Evolutionary conservation across 1,140 invertebrate species (phyloP), one percentile per base, ranked within the genome.

Genomic region (Heliconius himera): DNA sequence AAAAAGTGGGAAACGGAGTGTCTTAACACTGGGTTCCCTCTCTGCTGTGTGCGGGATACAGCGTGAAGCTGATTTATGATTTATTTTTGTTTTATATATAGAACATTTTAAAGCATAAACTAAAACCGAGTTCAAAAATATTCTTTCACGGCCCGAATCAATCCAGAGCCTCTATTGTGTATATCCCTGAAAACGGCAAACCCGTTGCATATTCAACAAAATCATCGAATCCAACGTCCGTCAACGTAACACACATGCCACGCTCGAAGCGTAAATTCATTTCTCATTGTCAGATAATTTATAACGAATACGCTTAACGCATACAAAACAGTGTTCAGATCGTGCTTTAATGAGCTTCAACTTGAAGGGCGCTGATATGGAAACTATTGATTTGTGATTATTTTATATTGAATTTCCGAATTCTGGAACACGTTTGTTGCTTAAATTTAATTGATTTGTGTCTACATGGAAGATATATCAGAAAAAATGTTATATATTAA

Each of bases 251-350:
- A 78, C 71, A 41, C 76, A 75, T 54, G 73, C 41, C 72, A 46
- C 46, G 54, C 79, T 81, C 77, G 74, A 71, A 79, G 72, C 80
- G 81, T 86, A 87, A 86, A 87, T 87, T 85, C 86, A 83, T 87
- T 85, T 76, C 75, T 70, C 75, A 70, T 76, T 76, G 75, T 76
- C 66, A 76, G 22, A 49, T 76, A 84, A 84, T 83, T 83, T 83
- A 80, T 82, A 84, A 83, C 82, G 78, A 76, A 82, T 80, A 86
- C 82, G 84, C 78, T 82, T 80, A 79, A 81, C 81, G 84, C 86
- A 86, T 88, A 85, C 83, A 78, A 86, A 85, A 85, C 81, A 81
- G 83, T 78, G 77, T 76, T 87, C 82, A 81, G 77, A 77, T 87
- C 81, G 80, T 84, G 83, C 81, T 74, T 80, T 80, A 83, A 82